Evolutionary conservation across 2,888 invertebrate genomes (phyloP).

Genomic region (Melieria crassipennis): DNA sequence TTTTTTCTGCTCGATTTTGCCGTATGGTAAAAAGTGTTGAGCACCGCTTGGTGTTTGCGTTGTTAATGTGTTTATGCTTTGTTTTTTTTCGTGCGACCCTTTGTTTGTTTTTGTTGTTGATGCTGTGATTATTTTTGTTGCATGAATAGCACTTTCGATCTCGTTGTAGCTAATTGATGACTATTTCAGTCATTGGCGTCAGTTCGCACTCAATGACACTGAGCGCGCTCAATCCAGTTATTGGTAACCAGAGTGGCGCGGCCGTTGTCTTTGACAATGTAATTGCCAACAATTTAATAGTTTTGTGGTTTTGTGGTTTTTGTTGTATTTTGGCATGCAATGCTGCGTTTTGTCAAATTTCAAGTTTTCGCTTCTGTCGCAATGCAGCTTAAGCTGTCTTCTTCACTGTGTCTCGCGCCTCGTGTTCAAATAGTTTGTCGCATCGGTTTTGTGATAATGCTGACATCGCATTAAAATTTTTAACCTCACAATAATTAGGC

Average conservation of each 20-base stretch:
- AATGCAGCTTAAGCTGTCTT: too few species aligned
- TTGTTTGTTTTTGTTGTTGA: background rate
- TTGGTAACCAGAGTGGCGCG: too few species aligned
- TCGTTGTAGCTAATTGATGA: background rate
- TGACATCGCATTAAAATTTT: conserved; percentile 26
- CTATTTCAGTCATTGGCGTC: background rate
- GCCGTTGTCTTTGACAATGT: too few species aligned
- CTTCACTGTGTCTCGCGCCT: too few species aligned
- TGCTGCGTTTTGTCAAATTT: too few species aligned
- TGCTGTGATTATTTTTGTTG: background rate
- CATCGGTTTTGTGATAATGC: conserved; percentile 16
- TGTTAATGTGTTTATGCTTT: background rate
- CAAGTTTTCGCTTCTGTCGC: too few species aligned
- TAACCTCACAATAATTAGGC: conserved; percentile 30
- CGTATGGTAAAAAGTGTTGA: background rate
- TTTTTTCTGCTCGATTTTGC: too few species aligned
- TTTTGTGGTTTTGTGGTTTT: too few species aligned
- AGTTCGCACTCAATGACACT: background rate
- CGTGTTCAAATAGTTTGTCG: too few species aligned
- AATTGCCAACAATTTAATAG: too few species aligned
- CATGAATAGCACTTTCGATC: background rate
- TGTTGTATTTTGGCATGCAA: too few species aligned
- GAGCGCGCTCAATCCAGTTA: too few species aligned
- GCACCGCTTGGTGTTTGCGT: background rate
- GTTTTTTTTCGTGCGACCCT: background rate